Conservation (phyloP, 2,113 vertebrate genomes). For the Callospermophilus lateralis region DNA sequence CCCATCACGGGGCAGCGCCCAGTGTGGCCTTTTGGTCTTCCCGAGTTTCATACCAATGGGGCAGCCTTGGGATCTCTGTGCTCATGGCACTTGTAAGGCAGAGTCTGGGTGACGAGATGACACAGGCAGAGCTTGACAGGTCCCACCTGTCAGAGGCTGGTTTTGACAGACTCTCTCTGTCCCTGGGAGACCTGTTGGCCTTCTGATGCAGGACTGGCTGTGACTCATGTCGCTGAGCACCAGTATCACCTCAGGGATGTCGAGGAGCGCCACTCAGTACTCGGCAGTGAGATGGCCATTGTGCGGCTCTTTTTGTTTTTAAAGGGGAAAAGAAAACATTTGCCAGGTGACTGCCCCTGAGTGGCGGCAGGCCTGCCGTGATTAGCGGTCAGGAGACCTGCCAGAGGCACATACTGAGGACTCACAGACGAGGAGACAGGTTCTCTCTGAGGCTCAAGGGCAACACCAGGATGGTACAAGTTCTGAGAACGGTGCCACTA, state of each 20-base stretch:
- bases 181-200: not conserved
- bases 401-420: accelerated
- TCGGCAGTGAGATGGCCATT: not conserved
- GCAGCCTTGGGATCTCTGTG: accelerated
- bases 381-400: accelerated
- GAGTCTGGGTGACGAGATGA: accelerated
- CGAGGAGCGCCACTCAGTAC: not conserved
- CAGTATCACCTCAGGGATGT: not conserved
- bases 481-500: no score
- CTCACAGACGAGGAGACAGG: no score
- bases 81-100: accelerated
- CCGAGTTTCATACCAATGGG: accelerated
- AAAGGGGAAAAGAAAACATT: not conserved
- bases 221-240: not conserved
- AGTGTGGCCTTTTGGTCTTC: not conserved
- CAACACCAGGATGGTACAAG: no score
- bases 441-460: no score
- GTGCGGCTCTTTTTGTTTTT: not conserved
- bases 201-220: not conserved
- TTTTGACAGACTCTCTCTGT: not conserved
- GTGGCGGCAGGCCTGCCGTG: not conserved
- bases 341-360: not conserved
- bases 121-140: not conserved
- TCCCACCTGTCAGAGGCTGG: not conserved
- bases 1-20: accelerated